Evolutionary conservation across 1,140 invertebrate species (phyloP), one percentile per base, ranked within the genome.

Genomic region (Pseudoatta argentina): DNA sequence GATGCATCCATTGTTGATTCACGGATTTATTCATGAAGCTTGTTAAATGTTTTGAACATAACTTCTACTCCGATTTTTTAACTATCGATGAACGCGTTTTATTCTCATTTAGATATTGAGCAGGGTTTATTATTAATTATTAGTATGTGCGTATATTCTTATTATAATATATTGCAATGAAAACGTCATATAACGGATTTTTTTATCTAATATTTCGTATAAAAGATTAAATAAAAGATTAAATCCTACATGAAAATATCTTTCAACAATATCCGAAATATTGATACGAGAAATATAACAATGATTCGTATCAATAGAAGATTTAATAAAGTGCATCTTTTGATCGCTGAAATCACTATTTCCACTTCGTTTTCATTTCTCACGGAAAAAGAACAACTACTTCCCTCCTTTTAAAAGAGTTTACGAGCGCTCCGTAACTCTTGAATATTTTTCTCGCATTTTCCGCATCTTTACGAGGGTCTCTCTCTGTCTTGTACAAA

Each of bases 1-100:
- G 39, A 73, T 30, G 79, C 79, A 83, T 21, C 73, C 18, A 78
- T 85, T 67, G 73, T 78, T 78, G 82, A 30, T 48, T 59, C 53
- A 67, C 53, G 79, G 24, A 82, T 82, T 82, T 53, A 82, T 82
- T 57, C 69, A 44, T 57, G 63, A 21, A 82, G 34, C 69, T 75
- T 24, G 79, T 61, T 71, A 73, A 61, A 73, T 51, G 18, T 61
- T 61, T 73, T 30, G 16, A 14, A 75, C 2, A 10, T n/a, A 61
- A 72, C 69, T 75, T 73, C 44, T 51, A 21, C 5, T 61, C n/a
- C 8, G 14, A 12, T 59, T 83, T 61, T 63, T 67, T 53, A 24
- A 24, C 30, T 39, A 21, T 73, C 21, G 34, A 61, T 72, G 27
- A 8, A 59, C 3, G 5, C 27, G 34, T n/a, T 18, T 55, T 34